phyloP scores from a whole-genome alignment of 2,888 invertebrate species.

The Lithophane socia region DNA sequence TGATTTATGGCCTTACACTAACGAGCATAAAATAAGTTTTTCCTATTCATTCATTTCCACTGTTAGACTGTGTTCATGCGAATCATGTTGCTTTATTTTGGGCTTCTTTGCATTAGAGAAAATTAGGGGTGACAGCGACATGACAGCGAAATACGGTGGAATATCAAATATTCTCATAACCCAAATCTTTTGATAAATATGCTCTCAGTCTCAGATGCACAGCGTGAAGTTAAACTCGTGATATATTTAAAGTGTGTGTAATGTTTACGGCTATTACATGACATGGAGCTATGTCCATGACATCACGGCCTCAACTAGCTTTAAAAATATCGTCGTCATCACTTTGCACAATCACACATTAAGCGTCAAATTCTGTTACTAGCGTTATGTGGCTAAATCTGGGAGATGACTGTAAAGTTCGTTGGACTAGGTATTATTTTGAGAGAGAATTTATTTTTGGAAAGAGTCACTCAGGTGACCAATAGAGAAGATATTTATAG shows the following conservation, averaged over 20 bases:
- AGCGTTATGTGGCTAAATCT: conserved; percentile 46
- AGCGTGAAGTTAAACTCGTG: conserved; percentile 21
- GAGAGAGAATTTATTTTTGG: conserved; percentile 34
- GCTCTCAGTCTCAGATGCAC: conserved; percentile 4
- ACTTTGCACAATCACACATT: conserved; percentile 49
- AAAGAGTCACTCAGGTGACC: conserved; percentile 40
- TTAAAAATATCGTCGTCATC: conserved; percentile 65
- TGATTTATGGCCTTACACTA: conserved; percentile 56
- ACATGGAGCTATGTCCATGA: conserved; percentile 60
- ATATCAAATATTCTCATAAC: conserved; percentile 28
- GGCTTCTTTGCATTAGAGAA: conserved; percentile 29
- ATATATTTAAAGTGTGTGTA: conserved; percentile 49
- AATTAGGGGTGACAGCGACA: conserved; percentile 46
- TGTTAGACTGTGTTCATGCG: conserved; percentile 15
- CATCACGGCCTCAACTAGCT: conserved; percentile 69
- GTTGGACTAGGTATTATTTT: conserved; percentile 50
- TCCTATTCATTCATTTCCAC: conserved; percentile 43
- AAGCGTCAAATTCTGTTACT: conserved; percentile 42
- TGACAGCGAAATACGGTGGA: conserved; percentile 42
- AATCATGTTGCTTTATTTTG: conserved; percentile 40
- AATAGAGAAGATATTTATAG: conserved; percentile 27
- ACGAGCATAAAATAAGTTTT: conserved; percentile 52
- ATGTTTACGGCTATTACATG: conserved; percentile 50
- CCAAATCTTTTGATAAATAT: conserved; percentile 44
- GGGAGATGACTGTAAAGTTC: conserved; percentile 41